A percentile compares a stretch with the other conserved stretches of the same genome.
Conservation (phyloP, 2,888 invertebrate species). For the Dryomyza anilis region DNA sequence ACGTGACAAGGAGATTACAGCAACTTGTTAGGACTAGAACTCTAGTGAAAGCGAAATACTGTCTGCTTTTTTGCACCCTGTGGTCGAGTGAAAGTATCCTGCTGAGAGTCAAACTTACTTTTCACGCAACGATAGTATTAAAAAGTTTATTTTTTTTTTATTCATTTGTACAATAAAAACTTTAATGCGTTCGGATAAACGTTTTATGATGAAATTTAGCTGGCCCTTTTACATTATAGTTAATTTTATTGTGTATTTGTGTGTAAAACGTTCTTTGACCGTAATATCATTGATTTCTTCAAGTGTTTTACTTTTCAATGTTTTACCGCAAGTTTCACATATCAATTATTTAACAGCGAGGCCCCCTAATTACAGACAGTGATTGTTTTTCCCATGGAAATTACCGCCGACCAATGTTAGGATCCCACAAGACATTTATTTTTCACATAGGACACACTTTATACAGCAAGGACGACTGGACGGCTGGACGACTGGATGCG, state of each 20-base stretch:
- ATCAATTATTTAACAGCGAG: slow-evolving; percentile 14
- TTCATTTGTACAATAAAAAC: not conserved
- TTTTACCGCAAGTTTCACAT: slow-evolving; percentile 11
- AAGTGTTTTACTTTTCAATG: not conserved
- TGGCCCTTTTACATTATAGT: not conserved
- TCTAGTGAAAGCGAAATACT: too few species aligned
- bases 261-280: too few species aligned
- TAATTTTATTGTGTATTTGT: too few species aligned
- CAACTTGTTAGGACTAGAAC: too few species aligned
- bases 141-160: not conserved
- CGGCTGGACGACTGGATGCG: too few species aligned
- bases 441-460: not conserved
- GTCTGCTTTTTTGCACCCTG: too few species aligned
- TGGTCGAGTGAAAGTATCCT: not conserved
- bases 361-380: slow-evolving; percentile 7
- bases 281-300: slow-evolving; percentile 19
- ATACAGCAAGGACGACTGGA: not conserved
- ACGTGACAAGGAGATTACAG: too few species aligned
- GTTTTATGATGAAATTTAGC: not conserved
- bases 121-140: not conserved
- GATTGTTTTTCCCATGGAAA: slow-evolving; percentile 21
- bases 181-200: not conserved
- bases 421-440: not conserved
- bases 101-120: not conserved
- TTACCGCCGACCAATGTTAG: not conserved